Base-by-base conservation (phyloP, 2,888 invertebrate species). In the Biston stratarius region DNA sequence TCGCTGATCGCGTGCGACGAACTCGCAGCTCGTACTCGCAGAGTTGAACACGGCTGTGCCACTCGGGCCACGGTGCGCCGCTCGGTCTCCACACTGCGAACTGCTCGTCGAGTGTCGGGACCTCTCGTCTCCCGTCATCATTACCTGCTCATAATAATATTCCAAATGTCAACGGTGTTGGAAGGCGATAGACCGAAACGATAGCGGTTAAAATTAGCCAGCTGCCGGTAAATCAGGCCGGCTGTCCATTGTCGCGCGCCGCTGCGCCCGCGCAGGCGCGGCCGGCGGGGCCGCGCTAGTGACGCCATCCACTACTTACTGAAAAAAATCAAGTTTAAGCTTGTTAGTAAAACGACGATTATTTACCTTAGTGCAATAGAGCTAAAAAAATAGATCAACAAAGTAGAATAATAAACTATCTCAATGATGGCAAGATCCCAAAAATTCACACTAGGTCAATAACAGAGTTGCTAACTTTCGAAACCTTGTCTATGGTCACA, bases 191-290 rank as follows among this genome's bases (percentile, higher is more conserved):
- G 56, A 61, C 36, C 64, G 57, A 66, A 63, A 53, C 57, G 60
- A 61, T 61, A 56, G 61, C 52, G 59, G 67, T 67, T 70, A 72
- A 56, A 70, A 58, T 70, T 72, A 70, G 72, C 67, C 15, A 49
- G 44, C 57, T 61, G 69, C 48, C 67, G 56, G 64, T 64, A 62
- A 67, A 70, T 70, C 63, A 72, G 72, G 70, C 59, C 69, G 58
- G 40, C 59, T 62, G 53, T 53, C 57, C 67, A 60, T 53, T 63
- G 57, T 57, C 63, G 51, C 69, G 63, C 48, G 69, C 65, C 72
- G 45, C 34, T 44, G 55, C 55, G 12, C 7, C 42, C 38, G 52
- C 52, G 51, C 33, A 33, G 51, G 8, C 51, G 15, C 15, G 5
- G 6, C 48, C 15, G 15, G 7, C 48, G 8, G 48, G 8, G 6